phyloP scores from a whole-genome alignment of 2,888 invertebrate species.

The Dioctria rufipes region DNA sequence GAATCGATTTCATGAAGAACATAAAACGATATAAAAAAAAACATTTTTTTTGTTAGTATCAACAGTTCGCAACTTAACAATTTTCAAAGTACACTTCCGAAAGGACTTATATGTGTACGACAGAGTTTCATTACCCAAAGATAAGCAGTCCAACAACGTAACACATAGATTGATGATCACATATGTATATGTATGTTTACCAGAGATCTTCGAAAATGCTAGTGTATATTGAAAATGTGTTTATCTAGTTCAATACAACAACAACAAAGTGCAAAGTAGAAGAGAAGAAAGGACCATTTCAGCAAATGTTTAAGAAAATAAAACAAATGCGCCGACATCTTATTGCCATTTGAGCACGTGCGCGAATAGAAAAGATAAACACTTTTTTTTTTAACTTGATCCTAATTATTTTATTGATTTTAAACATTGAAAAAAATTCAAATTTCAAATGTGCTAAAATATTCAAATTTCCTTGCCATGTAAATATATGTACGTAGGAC shows the following conservation, averaged over 20 bases:
- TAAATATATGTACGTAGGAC: not conserved
- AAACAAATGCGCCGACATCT: slow-evolving; percentile 1
- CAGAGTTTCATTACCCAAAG: not conserved
- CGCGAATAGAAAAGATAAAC: not conserved
- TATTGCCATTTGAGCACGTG: slow-evolving; percentile 6
- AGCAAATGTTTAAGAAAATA: slow-evolving; percentile 4
- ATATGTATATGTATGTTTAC: not conserved
- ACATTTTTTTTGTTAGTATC: too few relatives aligned
- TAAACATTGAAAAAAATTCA: not conserved
- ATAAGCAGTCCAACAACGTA: not conserved
- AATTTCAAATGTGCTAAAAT: slow-evolving; percentile 34
- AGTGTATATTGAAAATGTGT: slow-evolving; percentile 25
- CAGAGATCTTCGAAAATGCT: slow-evolving; percentile 22
- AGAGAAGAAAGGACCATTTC: slow-evolving; percentile 12
- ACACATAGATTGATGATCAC: slow-evolving; percentile 22
- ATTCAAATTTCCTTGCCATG: not conserved
- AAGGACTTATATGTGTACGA: not conserved
- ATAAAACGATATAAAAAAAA: too few relatives aligned
- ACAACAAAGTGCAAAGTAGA: not conserved
- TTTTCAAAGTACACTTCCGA: slow-evolving; percentile 23
- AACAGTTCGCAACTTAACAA: not conserved
- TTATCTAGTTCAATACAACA: slow-evolving; percentile 17
- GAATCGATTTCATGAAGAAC: too few relatives aligned
- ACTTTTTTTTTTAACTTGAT: not conserved
- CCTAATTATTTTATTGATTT: slow-evolving; percentile 12